These are phyloP conservation scores for Cheilosia scutellata DNA, from an alignment of 2,888 invertebrate species.

Conservation along the genomic window DNA sequence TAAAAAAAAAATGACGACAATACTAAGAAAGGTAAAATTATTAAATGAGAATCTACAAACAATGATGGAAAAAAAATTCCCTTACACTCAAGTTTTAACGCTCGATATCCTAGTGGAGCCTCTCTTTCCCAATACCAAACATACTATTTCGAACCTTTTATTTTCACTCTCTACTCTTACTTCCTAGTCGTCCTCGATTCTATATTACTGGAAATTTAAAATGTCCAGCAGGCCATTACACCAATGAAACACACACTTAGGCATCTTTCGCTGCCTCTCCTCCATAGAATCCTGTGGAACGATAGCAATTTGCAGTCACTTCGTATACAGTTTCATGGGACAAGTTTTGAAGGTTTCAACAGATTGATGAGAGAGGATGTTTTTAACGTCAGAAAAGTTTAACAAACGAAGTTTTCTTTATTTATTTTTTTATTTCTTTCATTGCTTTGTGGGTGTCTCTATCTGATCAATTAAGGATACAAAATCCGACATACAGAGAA, in stretches of 20 bases:
- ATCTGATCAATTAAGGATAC: background rate
- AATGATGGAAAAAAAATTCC: background rate
- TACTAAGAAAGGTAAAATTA: conserved; percentile 19
- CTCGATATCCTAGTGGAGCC: background rate
- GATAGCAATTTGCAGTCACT: conserved; percentile 6
- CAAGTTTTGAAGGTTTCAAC: too few species aligned
- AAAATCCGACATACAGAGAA: background rate
- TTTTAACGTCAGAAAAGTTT: background rate
- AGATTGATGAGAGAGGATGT: too few species aligned
- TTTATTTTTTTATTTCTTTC: too few species aligned
- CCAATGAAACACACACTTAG: conserved; percentile 14
- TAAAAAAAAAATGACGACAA: background rate
- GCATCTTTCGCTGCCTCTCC: background rate
- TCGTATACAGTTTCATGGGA: background rate
- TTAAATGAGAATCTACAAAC: conserved; percentile 36
- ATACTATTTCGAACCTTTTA: background rate
- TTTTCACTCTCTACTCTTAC: background rate
- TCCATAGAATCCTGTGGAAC: background rate
- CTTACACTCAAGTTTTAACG: background rate
- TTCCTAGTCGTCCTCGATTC: background rate
- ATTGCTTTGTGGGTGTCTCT: background rate
- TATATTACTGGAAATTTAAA: conserved; percentile 29
- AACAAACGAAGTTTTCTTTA: background rate
- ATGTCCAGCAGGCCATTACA: conserved; percentile 30
- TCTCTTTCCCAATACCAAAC: background rate